phyloP scores from a whole-genome alignment of 2,888 invertebrate genomes.

The Mythimna lalbum region DNA sequence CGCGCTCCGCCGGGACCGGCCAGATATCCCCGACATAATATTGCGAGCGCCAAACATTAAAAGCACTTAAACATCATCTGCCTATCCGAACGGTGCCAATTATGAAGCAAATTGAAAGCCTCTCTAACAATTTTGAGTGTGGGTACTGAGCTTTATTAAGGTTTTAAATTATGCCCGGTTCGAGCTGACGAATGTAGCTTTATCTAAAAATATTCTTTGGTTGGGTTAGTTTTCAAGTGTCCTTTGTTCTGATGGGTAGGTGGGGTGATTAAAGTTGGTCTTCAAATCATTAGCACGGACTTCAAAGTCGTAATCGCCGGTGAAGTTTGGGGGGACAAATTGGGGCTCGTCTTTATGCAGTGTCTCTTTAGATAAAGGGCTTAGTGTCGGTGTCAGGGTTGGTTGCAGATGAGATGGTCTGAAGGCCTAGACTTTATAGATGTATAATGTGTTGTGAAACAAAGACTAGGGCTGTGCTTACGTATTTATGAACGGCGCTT shows the following conservation, averaged over 20 bases:
- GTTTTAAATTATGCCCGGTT: slow-evolving; percentile 68
- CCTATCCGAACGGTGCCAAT: slow-evolving; percentile 81
- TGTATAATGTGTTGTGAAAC: slow-evolving; percentile 40
- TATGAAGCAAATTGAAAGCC: slow-evolving; percentile 82
- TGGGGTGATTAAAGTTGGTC: slow-evolving; percentile 50
- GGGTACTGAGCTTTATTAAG: slow-evolving; percentile 75
- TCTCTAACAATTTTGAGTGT: slow-evolving; percentile 75
- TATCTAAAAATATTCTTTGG: slow-evolving; percentile 57
- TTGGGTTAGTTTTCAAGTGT: slow-evolving; percentile 52
- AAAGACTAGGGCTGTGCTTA: slow-evolving; percentile 38
- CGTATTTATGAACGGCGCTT: slow-evolving; percentile 54
- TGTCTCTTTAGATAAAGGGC: slow-evolving; percentile 60
- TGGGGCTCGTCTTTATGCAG: slow-evolving; percentile 66
- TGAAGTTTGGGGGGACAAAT: slow-evolving; percentile 66
- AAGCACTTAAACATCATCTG: slow-evolving; percentile 84
- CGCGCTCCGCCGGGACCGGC: slow-evolving; percentile 82
- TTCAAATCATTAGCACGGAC: slow-evolving; percentile 64
- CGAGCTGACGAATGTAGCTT: slow-evolving; percentile 64
- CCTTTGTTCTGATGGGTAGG: slow-evolving; percentile 59
- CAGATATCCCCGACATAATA: slow-evolving; percentile 83
- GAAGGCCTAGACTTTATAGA: slow-evolving; percentile 38
- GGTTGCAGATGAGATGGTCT: slow-evolving; percentile 39
- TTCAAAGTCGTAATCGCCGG: slow-evolving; percentile 67
- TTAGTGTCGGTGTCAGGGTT: slow-evolving; percentile 64
- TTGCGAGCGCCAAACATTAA: slow-evolving; percentile 82